phyloP scores from a whole-genome alignment of 2,113 vertebrate species.

The Lamprotornis superbus region DNA sequence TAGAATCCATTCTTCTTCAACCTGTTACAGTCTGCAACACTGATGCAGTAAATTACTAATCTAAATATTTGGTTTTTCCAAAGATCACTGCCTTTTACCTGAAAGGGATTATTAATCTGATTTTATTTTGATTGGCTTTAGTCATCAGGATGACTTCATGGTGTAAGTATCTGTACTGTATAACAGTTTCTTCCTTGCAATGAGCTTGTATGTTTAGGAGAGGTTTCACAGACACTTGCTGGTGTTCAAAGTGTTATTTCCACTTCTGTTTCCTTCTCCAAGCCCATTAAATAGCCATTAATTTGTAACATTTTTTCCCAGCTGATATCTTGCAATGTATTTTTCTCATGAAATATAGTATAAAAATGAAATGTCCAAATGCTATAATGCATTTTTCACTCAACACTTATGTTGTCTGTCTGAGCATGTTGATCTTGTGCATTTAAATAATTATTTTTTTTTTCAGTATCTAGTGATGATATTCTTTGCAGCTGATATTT shows the following conservation, averaged over 20 bases:
- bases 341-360: background rate
- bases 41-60: background rate
- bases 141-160: background rate
- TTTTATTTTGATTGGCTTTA: background rate
- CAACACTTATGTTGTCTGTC: background rate
- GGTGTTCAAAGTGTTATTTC: background rate
- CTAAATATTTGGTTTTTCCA: background rate
- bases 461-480: background rate
- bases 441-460: slow-evolving; percentile 1
- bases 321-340: background rate
- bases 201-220: background rate
- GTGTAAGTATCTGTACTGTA: accelerated
- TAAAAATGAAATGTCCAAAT: background rate
- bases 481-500: slow-evolving; percentile 5
- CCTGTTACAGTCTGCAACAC: background rate
- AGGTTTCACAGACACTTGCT: background rate
- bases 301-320: background rate
- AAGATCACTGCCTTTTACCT: background rate
- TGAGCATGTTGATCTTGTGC: background rate
- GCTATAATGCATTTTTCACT: background rate
- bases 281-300: background rate
- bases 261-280: background rate
- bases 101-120: background rate
- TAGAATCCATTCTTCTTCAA: background rate
- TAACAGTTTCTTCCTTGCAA: background rate